These are phyloP conservation scores for Danio aesculapii DNA, from an alignment of 2,797 vertebrate species.

Conservation along the genomic window DNA sequence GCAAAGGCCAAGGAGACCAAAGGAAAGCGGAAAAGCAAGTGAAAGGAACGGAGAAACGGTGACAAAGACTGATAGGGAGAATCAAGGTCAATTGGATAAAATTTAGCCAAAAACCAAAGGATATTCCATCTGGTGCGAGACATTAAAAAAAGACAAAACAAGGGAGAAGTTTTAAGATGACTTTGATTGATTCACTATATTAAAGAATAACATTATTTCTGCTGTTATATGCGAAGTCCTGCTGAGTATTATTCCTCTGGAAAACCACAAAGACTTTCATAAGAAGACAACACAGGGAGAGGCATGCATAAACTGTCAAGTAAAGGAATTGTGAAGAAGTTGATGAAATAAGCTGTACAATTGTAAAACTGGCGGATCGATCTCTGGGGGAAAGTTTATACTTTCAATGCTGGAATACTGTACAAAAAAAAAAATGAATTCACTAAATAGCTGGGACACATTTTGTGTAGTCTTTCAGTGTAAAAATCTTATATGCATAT, in stretches of 20 bases:
- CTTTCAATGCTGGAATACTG: not conserved
- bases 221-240: conserved; percentile 43
- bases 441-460: not conserved
- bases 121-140: conserved; percentile 34
- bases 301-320: conserved; percentile 46
- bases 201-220: conserved; percentile 63
- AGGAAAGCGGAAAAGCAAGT: conserved; percentile 28
- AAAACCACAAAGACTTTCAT: conserved; percentile 55
- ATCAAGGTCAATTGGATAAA: conserved; percentile 24
- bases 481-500: not conserved
- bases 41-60: not conserved
- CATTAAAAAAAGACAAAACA: conserved; percentile 27
- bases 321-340: conserved; percentile 23
- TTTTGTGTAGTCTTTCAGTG: not conserved
- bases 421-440: not conserved
- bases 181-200: conserved; percentile 57
- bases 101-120: conserved; percentile 19
- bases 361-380: conserved; percentile 27
- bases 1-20: conserved; percentile 1
- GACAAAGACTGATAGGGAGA: conserved; percentile 17
- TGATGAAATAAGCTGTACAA: conserved; percentile 32
- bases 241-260: conserved; percentile 54
- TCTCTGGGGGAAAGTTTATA: conserved; percentile 17
- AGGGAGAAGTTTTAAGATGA: conserved; percentile 38
- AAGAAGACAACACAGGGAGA: conserved; percentile 48